Conservation (phyloP, 2,888 invertebrate species). For the Deilephila elpenor region DNA sequence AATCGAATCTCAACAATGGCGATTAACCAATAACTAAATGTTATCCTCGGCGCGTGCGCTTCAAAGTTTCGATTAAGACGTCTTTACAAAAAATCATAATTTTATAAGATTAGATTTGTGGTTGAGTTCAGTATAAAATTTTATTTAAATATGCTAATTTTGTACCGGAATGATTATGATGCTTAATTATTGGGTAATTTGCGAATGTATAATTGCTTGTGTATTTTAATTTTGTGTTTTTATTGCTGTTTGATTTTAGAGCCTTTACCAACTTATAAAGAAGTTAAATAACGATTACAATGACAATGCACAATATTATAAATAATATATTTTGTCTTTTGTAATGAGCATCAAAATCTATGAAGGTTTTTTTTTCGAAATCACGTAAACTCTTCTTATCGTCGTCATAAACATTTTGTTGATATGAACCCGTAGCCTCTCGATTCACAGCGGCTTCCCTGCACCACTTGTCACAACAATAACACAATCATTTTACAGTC, state of each 20-base stretch:
- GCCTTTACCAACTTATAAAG: no score
- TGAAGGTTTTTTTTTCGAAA: no score
- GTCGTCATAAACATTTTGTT: no score
- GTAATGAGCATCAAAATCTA: no score
- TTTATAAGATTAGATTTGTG: background rate
- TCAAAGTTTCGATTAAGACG: conserved; percentile 35
- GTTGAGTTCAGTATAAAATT: conserved; percentile 6
- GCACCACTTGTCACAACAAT: background rate
- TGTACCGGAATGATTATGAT: no score
- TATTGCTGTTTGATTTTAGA: no score
- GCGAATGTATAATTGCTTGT: no score
- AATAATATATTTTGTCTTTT: no score
- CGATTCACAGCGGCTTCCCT: background rate
- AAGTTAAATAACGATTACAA: background rate
- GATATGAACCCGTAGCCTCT: no score
- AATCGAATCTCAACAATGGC: conserved; percentile 25
- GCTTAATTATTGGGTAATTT: no score
- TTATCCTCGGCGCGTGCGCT: conserved; percentile 32
- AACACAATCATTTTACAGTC: conserved; percentile 35
- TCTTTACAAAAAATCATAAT: conserved; percentile 24
- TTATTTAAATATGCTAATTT: background rate
- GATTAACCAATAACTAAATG: conserved; percentile 45
- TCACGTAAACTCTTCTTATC: no score
- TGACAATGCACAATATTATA: background rate
- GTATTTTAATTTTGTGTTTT: no score